Evolutionary conservation across 2,888 invertebrate genomes (phyloP), one percentile per base, ranked within the genome.

Genomic region (Autographa pulchrina): DNA sequence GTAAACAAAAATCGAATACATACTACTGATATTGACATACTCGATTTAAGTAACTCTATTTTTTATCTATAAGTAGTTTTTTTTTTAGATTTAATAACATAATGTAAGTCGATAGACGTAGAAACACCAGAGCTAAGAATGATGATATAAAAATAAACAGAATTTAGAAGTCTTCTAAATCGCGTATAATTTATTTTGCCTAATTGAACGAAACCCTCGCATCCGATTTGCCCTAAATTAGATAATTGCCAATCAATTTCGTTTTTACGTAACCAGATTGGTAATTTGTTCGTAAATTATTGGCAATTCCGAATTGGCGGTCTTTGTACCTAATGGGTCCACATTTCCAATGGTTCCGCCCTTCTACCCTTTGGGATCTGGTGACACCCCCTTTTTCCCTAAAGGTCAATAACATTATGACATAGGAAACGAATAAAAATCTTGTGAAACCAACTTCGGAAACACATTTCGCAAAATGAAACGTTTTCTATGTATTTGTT

Each of bases 271-370:
- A 56, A 25, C 54, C 54, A 56, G 54, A 56, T 48, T 48, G 48
- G 48, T 56, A 20, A 56, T 56, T 56, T 20, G 54, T 56, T 20
- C 20, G 25, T 25, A 25, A 56, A 25, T 56, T 56, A 20, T n/a
- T 3, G 32, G 8, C 59, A 18, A 60, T 52, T 31, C n/a, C 4
- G 25, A 65, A 32, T 65, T 65, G 60, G 41, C 62, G 68, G 66
- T 70, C 68, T 63, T 25, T 32, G 14, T 8, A 9, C 38, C n/a
- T 38, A 70, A 72, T 74, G 58, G 75, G 43, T 69, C 62, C 54
- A 65, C 56, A 68, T 59, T 61, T 65, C 41, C 20, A 16, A 13
- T 11, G 14, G 8, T 35, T 18, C 25, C 16, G 16, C 9, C 20
- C 38, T 16, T 14, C 16, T 4, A 13, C 60, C 64, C 43, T 31